Evolutionary conservation across 1,140 invertebrate species (phyloP).

Genomic region (Proales similis): DNA sequence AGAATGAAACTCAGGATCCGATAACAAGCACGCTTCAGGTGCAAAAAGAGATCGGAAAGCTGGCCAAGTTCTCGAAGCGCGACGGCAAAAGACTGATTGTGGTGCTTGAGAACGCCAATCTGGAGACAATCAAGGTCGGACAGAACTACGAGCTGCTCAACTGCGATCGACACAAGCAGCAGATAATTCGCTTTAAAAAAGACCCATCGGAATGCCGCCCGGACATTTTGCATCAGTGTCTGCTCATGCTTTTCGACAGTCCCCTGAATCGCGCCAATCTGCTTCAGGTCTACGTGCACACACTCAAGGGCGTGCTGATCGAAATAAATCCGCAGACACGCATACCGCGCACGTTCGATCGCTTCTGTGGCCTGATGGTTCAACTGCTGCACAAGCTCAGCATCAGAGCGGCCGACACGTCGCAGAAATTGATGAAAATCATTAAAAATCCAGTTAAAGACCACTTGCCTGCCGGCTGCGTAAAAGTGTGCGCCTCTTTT

Average conservation of each 20-base stretch:
- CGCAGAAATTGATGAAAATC: constrained; percentile 82
- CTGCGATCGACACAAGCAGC: constrained; percentile 78
- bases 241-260: constrained; percentile 91
- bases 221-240: constrained; percentile 84
- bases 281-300: constrained; percentile 72
- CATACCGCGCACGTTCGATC: constrained; percentile 92
- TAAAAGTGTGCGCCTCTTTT: constrained; percentile 82
- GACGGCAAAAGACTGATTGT: constrained; percentile 75
- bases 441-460: constrained; percentile 93
- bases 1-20: constrained; percentile 1
- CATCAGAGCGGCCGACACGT: constrained; percentile 77
- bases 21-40: constrained; percentile 5
- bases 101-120: constrained; percentile 81
- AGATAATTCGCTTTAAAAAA: constrained; percentile 74
- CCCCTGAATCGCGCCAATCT: constrained; percentile 78
- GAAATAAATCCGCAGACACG: constrained; percentile 97
- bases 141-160: constrained; percentile 80
- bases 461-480: constrained; percentile 88
- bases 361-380: constrained; percentile 96
- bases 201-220: constrained; percentile 76
- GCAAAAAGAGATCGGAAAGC: constrained; percentile 24
- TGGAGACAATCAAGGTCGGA: constrained; percentile 91
- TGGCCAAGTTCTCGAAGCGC: constrained; percentile 12
- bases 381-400: constrained; percentile 89
- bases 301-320: constrained; percentile 91